Evolutionary conservation across 1,140 invertebrate species (phyloP).

Genomic region (Aethina tumida): DNA sequence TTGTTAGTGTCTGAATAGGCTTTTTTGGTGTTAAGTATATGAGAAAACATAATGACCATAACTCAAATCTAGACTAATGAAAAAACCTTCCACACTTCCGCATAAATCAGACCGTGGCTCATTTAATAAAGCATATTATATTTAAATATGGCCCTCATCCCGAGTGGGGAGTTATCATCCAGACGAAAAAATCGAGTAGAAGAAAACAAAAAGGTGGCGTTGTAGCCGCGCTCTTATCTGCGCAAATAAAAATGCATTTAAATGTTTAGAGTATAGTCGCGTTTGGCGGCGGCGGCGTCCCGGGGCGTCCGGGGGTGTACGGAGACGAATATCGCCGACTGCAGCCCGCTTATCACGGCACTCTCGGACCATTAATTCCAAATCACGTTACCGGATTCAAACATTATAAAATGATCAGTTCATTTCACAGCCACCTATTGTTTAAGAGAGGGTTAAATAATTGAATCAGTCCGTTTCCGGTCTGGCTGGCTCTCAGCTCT

Average conservation of each 20-base stretch:
- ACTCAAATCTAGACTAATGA: too few species aligned
- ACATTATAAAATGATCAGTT: conserved; percentile 38
- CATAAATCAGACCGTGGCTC: too few species aligned
- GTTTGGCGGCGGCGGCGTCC: neutral
- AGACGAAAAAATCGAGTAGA: too few species aligned
- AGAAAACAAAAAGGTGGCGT: too few species aligned
- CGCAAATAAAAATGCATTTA: conserved; percentile 31
- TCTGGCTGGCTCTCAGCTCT: conserved; percentile 15
- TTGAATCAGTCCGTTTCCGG: conserved; percentile 32
- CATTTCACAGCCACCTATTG: conserved; percentile 39
- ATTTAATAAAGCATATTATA: too few species aligned
- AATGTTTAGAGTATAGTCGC: conserved; percentile 27
- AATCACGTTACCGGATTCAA: conserved; percentile 38
- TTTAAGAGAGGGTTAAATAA: conserved; percentile 40
- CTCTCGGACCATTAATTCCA: conserved; percentile 38
- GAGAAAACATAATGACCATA: too few species aligned
- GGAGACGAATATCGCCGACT: conserved; percentile 25
- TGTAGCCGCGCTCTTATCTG: too few species aligned
- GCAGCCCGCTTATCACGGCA: conserved; percentile 35
- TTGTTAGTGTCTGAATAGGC: too few species aligned
- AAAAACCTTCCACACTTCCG: too few species aligned
- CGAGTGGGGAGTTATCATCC: too few species aligned
- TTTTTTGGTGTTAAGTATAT: too few species aligned
- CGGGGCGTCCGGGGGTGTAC: conserved; percentile 6
- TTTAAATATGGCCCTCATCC: too few species aligned